These are phyloP conservation scores for Peromyscus californicus DNA, from an alignment of 2,113 vertebrate species.

Conservation along the genomic window DNA sequence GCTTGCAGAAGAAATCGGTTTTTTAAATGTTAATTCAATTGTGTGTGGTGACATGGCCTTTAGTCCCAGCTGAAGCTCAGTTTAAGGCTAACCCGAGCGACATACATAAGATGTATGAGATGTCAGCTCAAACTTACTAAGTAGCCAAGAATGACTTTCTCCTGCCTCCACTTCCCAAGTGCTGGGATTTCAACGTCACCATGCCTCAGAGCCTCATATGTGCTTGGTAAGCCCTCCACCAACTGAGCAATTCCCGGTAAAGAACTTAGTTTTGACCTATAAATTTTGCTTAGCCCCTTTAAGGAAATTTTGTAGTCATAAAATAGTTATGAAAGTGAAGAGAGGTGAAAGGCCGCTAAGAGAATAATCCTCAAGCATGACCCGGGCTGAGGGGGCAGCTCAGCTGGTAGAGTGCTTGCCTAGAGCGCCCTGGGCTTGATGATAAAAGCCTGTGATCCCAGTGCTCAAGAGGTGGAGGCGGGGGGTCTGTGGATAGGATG, in stretches of 20 bases:
- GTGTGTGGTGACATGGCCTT: not conserved
- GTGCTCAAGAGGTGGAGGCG: not conserved
- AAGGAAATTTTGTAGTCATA: constrained; percentile 49
- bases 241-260: too few species aligned
- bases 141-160: not conserved
- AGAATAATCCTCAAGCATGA: constrained; percentile 41
- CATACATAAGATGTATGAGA: not conserved
- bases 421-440: not conserved
- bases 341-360: not conserved
- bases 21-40: not conserved
- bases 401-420: not conserved
- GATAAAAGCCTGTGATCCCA: not conserved
- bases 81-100: not conserved
- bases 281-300: constrained; percentile 35
- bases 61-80: not conserved
- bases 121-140: not conserved
- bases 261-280: not conserved
- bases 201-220: not conserved
- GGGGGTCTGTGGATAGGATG: too few species aligned
- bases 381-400: not conserved
- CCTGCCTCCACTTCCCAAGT: too few species aligned
- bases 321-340: constrained; percentile 34
- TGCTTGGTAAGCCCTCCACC: not conserved
- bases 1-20: not conserved
- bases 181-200: not conserved